Base-by-base conservation (phyloP, 2,888 invertebrate species). In the Scaptomyza tumidula region DNA sequence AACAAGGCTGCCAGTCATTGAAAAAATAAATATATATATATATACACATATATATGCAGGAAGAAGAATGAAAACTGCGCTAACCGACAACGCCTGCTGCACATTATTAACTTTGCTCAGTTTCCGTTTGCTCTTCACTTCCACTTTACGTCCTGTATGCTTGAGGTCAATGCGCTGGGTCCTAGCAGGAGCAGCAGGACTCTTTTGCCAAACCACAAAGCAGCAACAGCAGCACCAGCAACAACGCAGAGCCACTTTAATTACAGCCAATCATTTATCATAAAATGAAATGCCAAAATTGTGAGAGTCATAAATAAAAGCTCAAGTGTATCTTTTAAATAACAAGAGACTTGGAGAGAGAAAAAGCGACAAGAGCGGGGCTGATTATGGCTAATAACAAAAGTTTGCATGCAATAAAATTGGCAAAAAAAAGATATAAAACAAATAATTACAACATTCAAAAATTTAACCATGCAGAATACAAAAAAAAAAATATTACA, bases 191-290 rank as follows among this genome's bases (percentile, higher is more conserved):
- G 39, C 27, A 16, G 27, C 73, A 41, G 54, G 52, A 67, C 55
- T 39, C 46, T 43, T 70, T 41, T 3, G 41, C 41, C 16, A 60
- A 58, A 66, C 76, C 76, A 48, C 75, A 76, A 56, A 41, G 41
- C 56, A 60, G 56, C 19, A 9, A 13, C 49, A 16, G 16, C 33
- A 49, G 39, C 27, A 16, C 14, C 73, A 41, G 54, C 24, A 48
- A 16, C 48, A 33, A 35, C 50, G 50, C 33, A 13, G 59, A 62
- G 71, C 67, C 75, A 78, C 80, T 80, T 80, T 80, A 80, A 80
- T 80, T 80, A 80, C 78, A 59, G 67, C 62, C 80, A 80, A 80
- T 78, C 82, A 80, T 82, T 79, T 79, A 77, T 82, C 70, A 80
- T 80, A 75, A 79, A 71, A 56, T 58, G 52, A 71, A 71, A 68